Evolutionary conservation across 2,888 invertebrate genomes (phyloP), one percentile per base, ranked within the genome.

Genomic region (Metalampra italica): DNA sequence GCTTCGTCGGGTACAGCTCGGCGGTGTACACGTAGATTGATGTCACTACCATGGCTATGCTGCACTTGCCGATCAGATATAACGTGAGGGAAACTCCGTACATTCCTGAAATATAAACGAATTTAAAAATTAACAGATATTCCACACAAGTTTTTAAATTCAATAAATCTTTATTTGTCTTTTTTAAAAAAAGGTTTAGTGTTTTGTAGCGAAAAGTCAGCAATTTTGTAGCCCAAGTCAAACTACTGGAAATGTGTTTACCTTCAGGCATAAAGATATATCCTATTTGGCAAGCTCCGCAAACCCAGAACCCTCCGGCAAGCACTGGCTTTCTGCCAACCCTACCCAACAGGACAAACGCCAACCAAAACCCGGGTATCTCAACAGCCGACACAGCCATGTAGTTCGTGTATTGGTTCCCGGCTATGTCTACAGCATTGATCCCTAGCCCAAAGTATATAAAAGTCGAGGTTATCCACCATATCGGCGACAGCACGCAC

Each of bases 381-480:
- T 94, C 94, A 3, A 92, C 90, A 8, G 91, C 71, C 0, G 91
- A 78, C 3, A 92, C 92, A 13, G 91, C 75, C 49, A 92, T 88
- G 64, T 92, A 94, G 75, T 93, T 93, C 9, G 92, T 45, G 68
- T 93, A 93, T 52, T 88, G 88, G 64, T 93, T 92, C 4, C 93
- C 93, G 0, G 91, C 90, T 56, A 94, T 78, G 12, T 91, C 89
- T 0, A 92, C 92, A 0, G 94, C 91, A 67, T 92, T 93, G 38
- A 94, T 78, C 0, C 92, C 92, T 43, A 94, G 69, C 0, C 94
- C 94, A 59, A 93, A 93, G 70, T 92, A 94, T 1, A 93, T 90
- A 53, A 94, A 92, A 0, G 92, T 91, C 46, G 88, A 92, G 0
- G 93, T 91, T 29, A 93, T 86, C 93, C 93, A 93, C 78, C 92